A percentile compares a stretch with the other conserved stretches of the same genome.
Conservation (phyloP, 2,888 invertebrate species). For the Nomada lathburiana region DNA sequence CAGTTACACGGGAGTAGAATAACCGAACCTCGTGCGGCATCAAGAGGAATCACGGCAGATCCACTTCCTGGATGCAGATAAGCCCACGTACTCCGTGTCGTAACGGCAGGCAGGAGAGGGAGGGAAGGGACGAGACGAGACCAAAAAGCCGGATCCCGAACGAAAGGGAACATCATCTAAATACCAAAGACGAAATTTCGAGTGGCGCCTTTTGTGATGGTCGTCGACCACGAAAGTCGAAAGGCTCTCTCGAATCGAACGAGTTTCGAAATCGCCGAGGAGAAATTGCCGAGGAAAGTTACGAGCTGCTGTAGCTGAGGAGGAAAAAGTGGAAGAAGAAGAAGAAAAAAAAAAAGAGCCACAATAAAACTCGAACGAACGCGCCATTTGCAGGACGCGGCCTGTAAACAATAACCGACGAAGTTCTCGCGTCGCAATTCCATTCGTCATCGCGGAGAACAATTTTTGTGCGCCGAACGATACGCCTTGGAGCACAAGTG, state of each 20-base stretch:
- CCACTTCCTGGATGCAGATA: background rate
- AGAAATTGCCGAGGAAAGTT: constrained; percentile 73
- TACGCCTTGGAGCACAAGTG: background rate
- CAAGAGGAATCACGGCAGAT: background rate
- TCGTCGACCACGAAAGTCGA: constrained; percentile 68
- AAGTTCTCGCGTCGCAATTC: background rate
- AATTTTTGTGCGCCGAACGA: background rate
- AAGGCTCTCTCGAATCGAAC: constrained; percentile 66
- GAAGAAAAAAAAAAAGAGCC: constrained; percentile 34
- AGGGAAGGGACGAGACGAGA: background rate
- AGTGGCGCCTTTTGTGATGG: constrained; percentile 24
- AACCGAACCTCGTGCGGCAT: background rate
- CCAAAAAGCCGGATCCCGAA: background rate
- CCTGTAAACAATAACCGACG: constrained; percentile 37
- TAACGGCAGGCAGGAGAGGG: background rate
- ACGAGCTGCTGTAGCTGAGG: constrained; percentile 52
- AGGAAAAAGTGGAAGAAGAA: constrained; percentile 45
- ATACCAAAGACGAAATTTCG: constrained; percentile 42
- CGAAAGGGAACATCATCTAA: constrained; percentile 4
- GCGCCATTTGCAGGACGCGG: constrained; percentile 11
- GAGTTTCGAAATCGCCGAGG: constrained; percentile 70
- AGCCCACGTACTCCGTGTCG: background rate
- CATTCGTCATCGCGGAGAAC: background rate
- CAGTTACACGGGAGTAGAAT: background rate
- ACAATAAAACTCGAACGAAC: constrained; percentile 43